These are phyloP conservation scores for Bergia puertoricense DNA, from an alignment of 92 coral and sea anemone species.

Conservation along the genomic window DNA sequence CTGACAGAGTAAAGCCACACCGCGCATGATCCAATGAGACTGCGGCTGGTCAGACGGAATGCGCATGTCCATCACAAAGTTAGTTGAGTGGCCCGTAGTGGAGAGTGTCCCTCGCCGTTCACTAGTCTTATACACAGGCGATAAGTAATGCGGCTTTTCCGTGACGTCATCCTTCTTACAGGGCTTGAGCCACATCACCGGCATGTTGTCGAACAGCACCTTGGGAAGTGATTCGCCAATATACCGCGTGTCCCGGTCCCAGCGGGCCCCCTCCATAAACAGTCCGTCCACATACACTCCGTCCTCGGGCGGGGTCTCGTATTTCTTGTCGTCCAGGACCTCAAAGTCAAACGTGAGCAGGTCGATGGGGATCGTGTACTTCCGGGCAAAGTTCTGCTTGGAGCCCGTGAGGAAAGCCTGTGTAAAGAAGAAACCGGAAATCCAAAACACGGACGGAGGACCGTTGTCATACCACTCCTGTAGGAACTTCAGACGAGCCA, in stretches of 20 bases:
- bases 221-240: conserved; percentile 96
- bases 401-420: conserved; percentile 99
- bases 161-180: conserved; percentile 94
- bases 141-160: conserved; percentile 85
- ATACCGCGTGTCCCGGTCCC: conserved; percentile 84
- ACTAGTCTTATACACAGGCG: conserved; percentile 97
- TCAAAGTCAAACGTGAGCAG: conserved; percentile 89
- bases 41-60: conserved; percentile 98
- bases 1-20: conserved; percentile 96
- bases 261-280: conserved; percentile 96
- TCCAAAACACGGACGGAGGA: conserved; percentile 93
- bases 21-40: conserved; percentile 99
- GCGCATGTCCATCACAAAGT: conserved; percentile 99
- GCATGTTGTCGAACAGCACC: conserved; percentile 82
- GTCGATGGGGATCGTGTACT: conserved; percentile 97
- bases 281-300: conserved; percentile 95
- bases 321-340: conserved; percentile 91
- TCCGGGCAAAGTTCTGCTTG: conserved; percentile 96
- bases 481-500: conserved; percentile 92
- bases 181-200: conserved; percentile 95
- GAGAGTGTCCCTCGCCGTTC: conserved; percentile 98
- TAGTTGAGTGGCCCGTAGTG: conserved; percentile 98
- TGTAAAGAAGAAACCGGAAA: conserved; percentile 97
- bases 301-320: conserved; percentile 92
- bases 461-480: conserved; percentile 98